Evolutionary conservation across 2,113 vertebrate genomes (phyloP).

Genomic region (Tauraco erythrolophus): DNA sequence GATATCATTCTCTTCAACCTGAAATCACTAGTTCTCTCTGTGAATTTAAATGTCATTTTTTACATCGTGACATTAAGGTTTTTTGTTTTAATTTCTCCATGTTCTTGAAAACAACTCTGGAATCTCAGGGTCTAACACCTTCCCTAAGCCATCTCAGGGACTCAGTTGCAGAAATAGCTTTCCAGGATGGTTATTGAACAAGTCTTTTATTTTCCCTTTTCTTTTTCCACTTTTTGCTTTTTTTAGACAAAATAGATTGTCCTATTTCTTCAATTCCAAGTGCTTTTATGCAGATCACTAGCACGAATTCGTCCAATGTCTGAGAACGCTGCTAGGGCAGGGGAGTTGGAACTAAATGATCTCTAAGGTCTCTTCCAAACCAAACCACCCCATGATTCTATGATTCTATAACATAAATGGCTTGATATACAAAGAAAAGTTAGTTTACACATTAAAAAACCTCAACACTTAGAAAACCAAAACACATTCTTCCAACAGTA

Average conservation of each 20-base stretch:
- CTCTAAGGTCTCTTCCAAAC: too few relatives aligned
- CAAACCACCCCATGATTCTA: too few relatives aligned
- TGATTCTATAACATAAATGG: not conserved
- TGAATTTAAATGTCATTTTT: not conserved
- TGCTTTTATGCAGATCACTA: not conserved
- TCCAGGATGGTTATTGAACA: not conserved
- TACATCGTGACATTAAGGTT: not conserved
- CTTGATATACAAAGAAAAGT: not conserved
- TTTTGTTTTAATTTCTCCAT: not conserved
- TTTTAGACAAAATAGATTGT: not conserved
- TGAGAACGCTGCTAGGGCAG: not conserved
- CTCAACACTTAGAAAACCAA: not conserved
- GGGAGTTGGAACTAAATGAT: too few relatives aligned
- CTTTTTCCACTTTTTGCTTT: not conserved
- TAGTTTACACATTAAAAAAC: not conserved
- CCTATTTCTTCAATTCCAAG: not conserved
- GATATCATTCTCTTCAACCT: not conserved
- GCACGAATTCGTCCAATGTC: not conserved
- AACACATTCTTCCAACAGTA: not conserved
- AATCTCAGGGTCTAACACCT: not conserved
- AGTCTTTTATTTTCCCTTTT: not conserved
- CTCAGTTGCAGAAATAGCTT: not conserved
- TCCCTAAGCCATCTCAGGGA: not conserved
- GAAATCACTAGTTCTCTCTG: not conserved
- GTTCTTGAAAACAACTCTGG: not conserved